phyloP scores from a whole-genome alignment of 2,888 invertebrate genomes.

The Lycaena phlaeas region DNA sequence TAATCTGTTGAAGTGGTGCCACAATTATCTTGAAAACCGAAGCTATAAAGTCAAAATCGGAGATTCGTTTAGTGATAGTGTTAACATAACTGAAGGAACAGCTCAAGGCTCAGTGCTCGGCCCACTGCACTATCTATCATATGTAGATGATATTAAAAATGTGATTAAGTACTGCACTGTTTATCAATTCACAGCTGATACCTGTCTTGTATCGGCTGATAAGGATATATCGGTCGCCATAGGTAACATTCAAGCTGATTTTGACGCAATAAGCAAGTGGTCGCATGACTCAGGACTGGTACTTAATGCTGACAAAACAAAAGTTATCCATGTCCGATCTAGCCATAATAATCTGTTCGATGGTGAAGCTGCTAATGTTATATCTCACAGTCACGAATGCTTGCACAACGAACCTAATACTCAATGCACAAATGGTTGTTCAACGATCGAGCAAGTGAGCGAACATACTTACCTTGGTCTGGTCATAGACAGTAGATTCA shows the following conservation, averaged over 20 bases:
- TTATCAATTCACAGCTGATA: conserved; percentile 9
- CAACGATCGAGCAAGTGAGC: background rate
- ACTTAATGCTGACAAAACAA: conserved; percentile 17
- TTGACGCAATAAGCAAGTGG: conserved; percentile 16
- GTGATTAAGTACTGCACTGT: background rate
- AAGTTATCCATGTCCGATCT: conserved; percentile 12
- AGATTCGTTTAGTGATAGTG: conserved; percentile 4
- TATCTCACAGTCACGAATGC: background rate
- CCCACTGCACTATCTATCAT: conserved; percentile 5
- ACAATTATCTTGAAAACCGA: conserved; percentile 12
- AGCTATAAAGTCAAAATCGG: conserved; percentile 9
- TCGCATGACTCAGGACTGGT: conserved; percentile 20
- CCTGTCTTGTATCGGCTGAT: background rate
- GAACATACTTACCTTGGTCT: background rate
- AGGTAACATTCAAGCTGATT: conserved; percentile 8
- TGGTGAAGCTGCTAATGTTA: background rate
- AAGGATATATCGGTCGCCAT: background rate
- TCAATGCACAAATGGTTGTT: too few species aligned
- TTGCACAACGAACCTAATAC: background rate
- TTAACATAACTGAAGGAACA: conserved; percentile 9
- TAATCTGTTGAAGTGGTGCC: conserved; percentile 11
- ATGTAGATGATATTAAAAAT: background rate
- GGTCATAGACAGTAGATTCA: background rate
- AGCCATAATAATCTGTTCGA: background rate
- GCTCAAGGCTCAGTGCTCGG: conserved; percentile 17